Base-by-base conservation (phyloP, 2,888 invertebrate genomes). In the Netelia melanura region DNA sequence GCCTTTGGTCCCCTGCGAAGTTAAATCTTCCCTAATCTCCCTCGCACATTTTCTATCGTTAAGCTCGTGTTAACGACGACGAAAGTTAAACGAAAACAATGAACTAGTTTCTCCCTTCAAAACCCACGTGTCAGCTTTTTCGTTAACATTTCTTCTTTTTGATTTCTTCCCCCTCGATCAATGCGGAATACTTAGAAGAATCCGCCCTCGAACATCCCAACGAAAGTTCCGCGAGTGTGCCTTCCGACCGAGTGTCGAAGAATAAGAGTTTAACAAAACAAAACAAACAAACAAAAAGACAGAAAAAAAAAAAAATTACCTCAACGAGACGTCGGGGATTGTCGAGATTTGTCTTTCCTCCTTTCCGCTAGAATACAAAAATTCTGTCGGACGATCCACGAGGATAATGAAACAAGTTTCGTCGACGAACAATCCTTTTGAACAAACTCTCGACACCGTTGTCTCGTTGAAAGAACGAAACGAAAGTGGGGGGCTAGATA, bases 211-310 rank as follows among this genome's bases (percentile, higher is more conserved):
- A 56, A 21, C 52, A 54, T 54, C 17, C 38, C 38, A 6, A 38
- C 38, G 38, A 71, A 64, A 79, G 23, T 81, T 52, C 48, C 81
- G 74, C 58, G 58, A 56, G 54, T 80, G 71, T 65, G 80, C 67
- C 74, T 80, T 75, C 52, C 74, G 74, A 75, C 58, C 67, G 38
- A 21, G 56, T 61, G 68, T 68, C 74, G 68, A 81, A 75, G 58
- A 74, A 61, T 67, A 14, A 23, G 17, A 48, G 14, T 14, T 48
- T 10, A 48, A 14, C 11, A 14, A 2, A 14, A 48, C 11, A 14
- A 48, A 6, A 0, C 0, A 38, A 38, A 38, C 30, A 38, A 38
- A 5, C 8, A 38, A 38, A 38, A 38, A 38, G 6, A 38, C 38
- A 38, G 38, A 38, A 38, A 8, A 48, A 48, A 38, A 38, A 8